A percentile compares a stretch with the other conserved stretches of the same genome.
These are phyloP conservation scores for Anhinga anhinga DNA, from an alignment of 2,113 vertebrate genomes.

Conservation along the genomic window DNA sequence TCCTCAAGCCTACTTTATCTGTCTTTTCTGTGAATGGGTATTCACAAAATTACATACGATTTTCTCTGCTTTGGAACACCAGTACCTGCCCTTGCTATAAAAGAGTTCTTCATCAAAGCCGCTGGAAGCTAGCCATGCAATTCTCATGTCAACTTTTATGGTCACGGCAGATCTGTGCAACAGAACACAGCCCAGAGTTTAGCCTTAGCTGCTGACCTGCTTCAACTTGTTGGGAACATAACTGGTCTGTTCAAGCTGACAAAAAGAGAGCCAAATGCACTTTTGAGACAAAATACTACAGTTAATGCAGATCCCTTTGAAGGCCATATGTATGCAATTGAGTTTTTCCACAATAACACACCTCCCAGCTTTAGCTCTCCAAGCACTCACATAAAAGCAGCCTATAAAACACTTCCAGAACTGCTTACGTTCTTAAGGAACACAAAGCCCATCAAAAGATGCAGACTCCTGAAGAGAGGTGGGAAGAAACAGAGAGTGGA, in stretches of 20 bases:
- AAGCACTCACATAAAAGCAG: background rate
- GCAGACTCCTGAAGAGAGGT: background rate
- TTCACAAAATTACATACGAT: background rate
- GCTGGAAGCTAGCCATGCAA: background rate
- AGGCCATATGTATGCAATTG: accelerated
- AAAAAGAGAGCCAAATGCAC: background rate
- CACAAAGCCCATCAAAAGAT: background rate
- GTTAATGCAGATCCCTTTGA: background rate
- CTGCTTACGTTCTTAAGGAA: background rate
- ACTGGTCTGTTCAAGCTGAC: background rate
- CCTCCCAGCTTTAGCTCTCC: background rate
- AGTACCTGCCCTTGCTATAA: background rate
- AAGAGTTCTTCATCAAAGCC: background rate
- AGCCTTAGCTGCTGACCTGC: background rate
- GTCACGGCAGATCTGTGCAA: background rate
- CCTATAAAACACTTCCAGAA: background rate
- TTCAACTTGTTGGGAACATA: background rate
- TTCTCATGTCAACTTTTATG: background rate
- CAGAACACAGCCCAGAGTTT: background rate
- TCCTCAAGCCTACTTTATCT: background rate
- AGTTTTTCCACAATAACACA: background rate
- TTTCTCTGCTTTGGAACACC: background rate
- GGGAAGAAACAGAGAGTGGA: background rate
- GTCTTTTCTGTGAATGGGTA: background rate
- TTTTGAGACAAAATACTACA: background rate